Percentiles rank a stretch among this genome's conserved stretches.
phyloP scores from a whole-genome alignment of 2,888 invertebrate species.

The Apeira syringaria region DNA sequence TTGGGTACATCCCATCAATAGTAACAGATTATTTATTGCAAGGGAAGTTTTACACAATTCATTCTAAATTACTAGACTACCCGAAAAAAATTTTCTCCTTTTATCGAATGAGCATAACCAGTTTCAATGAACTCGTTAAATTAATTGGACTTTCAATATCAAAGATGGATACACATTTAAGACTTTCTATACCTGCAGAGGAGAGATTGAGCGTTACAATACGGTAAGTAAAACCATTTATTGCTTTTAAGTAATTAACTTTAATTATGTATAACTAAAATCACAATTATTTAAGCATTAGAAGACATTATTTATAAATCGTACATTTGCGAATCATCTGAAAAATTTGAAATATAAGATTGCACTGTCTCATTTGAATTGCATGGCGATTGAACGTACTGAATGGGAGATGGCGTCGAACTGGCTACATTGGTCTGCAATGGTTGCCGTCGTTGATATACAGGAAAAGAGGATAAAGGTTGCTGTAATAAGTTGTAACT shows the following conservation, averaged over 20 bases:
- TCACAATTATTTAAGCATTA: neutral
- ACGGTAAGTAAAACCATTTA: neutral
- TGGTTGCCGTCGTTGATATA: slow-evolving; percentile 14
- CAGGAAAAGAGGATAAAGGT: slow-evolving; percentile 12
- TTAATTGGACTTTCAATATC: slow-evolving; percentile 7
- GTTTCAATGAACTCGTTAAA: slow-evolving; percentile 8
- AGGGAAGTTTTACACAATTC: neutral
- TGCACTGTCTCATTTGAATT: slow-evolving; percentile 1
- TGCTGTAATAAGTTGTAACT: slow-evolving; percentile 9
- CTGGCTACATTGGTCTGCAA: slow-evolving; percentile 5
- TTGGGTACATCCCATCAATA: neutral
- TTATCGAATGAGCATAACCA: slow-evolving; percentile 3
- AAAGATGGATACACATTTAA: slow-evolving; percentile 3
- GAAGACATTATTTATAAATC: slow-evolving; percentile 1
- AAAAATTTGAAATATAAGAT: slow-evolving; percentile 3
- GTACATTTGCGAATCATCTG: slow-evolving; percentile 3
- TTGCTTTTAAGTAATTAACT: slow-evolving; percentile 1
- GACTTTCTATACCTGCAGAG: slow-evolving; percentile 9
- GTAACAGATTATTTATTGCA: neutral
- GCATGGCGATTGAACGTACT: slow-evolving; percentile 3
- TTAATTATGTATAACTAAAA: slow-evolving; percentile 1
- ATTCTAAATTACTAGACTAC: slow-evolving; percentile 2
- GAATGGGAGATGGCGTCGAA: slow-evolving; percentile 9
- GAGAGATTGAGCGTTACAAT: neutral
- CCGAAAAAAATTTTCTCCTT: neutral